Conservation (phyloP, 1,140 invertebrate species). For the Solenopsis invicta region DNA sequence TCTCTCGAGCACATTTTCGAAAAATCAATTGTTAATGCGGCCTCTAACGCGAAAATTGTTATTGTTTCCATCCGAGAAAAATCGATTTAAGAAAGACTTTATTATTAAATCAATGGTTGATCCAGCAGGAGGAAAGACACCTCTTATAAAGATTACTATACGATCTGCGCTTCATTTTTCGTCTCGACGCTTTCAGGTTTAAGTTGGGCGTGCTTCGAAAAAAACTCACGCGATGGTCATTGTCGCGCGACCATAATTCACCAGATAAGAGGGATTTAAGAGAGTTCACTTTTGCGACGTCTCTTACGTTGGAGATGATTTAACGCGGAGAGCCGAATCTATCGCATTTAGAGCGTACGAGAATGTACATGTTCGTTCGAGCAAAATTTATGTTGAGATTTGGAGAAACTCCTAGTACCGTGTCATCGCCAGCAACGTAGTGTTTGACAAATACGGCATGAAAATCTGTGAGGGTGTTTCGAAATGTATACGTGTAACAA, state of each 20-base stretch:
- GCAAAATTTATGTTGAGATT: constrained; percentile 1
- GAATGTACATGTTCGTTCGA: neutral
- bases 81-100: neutral
- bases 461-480: neutral
- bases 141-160: neutral
- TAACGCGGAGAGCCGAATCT: constrained; percentile 22
- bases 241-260: constrained; percentile 66
- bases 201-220: constrained; percentile 24
- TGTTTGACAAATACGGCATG: neutral
- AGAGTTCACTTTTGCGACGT: constrained; percentile 42
- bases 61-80: neutral
- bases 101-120: neutral
- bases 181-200: constrained; percentile 7
- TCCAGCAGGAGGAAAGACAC: neutral
- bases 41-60: neutral
- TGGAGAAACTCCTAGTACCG: neutral
- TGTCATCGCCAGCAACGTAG: neutral
- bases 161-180: constrained; percentile 12
- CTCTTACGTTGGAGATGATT: constrained; percentile 42
- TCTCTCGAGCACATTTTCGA: neutral
- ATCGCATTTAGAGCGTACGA: constrained; percentile 24
- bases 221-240: constrained; percentile 3
- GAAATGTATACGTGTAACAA: neutral
- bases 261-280: constrained; percentile 70
- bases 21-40: neutral